Conservation (phyloP, 2,113 vertebrate species). For the Connochaetes taurinus region DNA sequence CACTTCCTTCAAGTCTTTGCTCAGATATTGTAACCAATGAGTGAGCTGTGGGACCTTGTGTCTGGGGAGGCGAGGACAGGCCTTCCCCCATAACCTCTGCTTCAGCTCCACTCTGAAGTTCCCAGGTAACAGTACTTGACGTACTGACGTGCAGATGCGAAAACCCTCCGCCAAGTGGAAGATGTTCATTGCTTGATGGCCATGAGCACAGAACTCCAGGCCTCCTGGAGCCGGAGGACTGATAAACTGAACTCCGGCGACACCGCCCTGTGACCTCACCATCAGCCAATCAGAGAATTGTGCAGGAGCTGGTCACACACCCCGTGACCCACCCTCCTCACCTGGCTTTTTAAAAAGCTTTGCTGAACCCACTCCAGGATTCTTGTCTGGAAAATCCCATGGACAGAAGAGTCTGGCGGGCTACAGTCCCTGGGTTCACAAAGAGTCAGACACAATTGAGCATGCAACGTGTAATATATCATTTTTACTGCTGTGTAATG, state of each 20-base stretch:
- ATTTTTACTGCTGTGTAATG: not conserved
- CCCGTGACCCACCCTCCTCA: not conserved
- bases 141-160: not conserved
- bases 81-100: not conserved
- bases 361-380: not conserved
- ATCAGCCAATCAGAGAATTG: not conserved
- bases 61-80: not conserved
- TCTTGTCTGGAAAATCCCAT: not conserved
- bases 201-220: not conserved
- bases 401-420: not conserved
- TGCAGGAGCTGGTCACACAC: not conserved
- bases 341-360: not conserved
- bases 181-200: not conserved
- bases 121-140: not conserved
- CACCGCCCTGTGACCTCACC: not conserved
- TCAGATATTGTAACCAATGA: not conserved
- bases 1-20: not conserved
- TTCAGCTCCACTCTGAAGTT: not conserved
- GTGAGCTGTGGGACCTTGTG: not conserved
- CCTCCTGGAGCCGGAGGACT: not conserved
- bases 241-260: fast-evolving
- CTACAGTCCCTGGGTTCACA: not conserved
- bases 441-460: not conserved
- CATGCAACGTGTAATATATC: not conserved
- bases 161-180: not conserved